Conservation (phyloP, 2,888 invertebrate species). For the Nymphalis polychloros region DNA sequence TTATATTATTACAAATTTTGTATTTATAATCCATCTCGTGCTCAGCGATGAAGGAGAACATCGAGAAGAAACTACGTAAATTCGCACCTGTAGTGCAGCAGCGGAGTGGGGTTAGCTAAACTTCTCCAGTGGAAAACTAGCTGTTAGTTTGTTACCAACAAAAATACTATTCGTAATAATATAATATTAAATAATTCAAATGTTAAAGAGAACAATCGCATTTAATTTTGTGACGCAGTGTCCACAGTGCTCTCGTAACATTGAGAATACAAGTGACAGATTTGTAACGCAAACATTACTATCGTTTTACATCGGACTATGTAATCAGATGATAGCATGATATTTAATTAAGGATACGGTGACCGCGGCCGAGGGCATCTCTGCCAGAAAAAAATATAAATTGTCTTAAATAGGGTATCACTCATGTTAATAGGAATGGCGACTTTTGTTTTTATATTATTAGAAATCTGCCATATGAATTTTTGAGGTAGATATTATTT, state of each 20-base stretch:
- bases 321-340: slow-evolving; percentile 64
- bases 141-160: background rate
- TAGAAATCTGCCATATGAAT: too few species aligned
- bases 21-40: too few species aligned
- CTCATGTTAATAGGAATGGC: slow-evolving; percentile 26
- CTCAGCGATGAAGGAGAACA: too few species aligned
- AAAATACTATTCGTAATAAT: background rate
- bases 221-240: slow-evolving; percentile 14
- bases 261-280: slow-evolving; percentile 48
- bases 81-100: too few species aligned
- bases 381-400: slow-evolving; percentile 62
- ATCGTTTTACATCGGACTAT: slow-evolving; percentile 62
- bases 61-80: too few species aligned
- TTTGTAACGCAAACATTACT: slow-evolving; percentile 47
- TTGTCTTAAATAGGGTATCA: slow-evolving; percentile 49
- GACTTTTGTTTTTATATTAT: background rate
- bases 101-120: too few species aligned
- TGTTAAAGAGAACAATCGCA: slow-evolving; percentile 18
- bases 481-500: too few species aligned
- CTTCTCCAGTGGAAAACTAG: too few species aligned
- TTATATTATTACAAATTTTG: too few species aligned
- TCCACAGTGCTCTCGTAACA: slow-evolving; percentile 42
- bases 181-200: slow-evolving; percentile 7
- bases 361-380: slow-evolving; percentile 66
- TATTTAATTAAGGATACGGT: slow-evolving; percentile 74